Conservation (phyloP, 2,888 invertebrate genomes). For the Volucella zonaria region DNA sequence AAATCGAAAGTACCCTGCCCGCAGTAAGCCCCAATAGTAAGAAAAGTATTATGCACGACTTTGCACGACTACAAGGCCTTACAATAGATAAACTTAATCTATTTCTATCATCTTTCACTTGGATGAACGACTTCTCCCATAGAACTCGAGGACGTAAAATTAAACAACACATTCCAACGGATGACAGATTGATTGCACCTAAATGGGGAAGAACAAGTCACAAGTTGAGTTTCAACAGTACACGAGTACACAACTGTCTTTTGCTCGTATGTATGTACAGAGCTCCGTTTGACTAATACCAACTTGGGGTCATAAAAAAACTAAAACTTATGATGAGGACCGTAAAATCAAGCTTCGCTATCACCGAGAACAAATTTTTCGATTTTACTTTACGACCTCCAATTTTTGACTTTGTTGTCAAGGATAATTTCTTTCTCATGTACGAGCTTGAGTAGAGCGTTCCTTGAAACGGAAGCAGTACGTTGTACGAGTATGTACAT, state of each 20-base stretch:
- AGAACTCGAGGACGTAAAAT: slow-evolving; percentile 19
- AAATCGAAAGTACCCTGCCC: too few species aligned
- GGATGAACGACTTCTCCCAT: slow-evolving; percentile 2
- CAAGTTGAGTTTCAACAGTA: not conserved
- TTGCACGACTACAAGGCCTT: not conserved
- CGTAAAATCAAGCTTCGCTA: slow-evolving; percentile 54
- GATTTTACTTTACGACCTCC: slow-evolving; percentile 53
- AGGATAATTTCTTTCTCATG: slow-evolving; percentile 22
- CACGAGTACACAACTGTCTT: too few species aligned
- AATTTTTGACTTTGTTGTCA: slow-evolving; percentile 66
- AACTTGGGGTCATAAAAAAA: slow-evolving; percentile 40
- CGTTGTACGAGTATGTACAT: not conserved
- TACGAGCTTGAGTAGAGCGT: not conserved
- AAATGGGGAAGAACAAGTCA: slow-evolving; percentile 12
- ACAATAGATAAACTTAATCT: not conserved
- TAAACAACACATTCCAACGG: slow-evolving; percentile 22
- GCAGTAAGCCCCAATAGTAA: too few species aligned
- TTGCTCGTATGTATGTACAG: too few species aligned
- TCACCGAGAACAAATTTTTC: slow-evolving; percentile 61
- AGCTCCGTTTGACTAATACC: slow-evolving; percentile 15
- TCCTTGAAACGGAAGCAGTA: slow-evolving; percentile 11
- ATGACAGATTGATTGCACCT: slow-evolving; percentile 41
- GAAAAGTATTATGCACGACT: too few species aligned
- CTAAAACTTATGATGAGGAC: slow-evolving; percentile 53
- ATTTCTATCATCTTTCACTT: not conserved